Base-by-base conservation (phyloP, 1,140 invertebrate genomes). In the Monochamus saltuarius region DNA sequence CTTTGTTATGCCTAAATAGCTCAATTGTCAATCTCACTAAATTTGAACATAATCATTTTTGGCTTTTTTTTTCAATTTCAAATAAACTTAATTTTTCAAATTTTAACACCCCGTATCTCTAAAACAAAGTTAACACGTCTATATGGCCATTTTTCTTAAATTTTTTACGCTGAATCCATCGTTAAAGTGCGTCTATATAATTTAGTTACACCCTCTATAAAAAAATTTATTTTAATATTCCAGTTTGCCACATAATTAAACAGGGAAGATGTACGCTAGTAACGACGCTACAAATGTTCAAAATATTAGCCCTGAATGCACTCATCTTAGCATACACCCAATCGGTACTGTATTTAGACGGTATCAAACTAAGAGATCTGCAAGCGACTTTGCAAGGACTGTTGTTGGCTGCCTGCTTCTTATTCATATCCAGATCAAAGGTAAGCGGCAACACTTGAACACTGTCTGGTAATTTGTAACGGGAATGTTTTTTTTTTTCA, bases 231-330 rank as follows among this genome's bases (percentile, higher is more conserved):
- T 29, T 29, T 29, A 3, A 29, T 29, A 3, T 56, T 56, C 58
- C 80, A 98, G 95, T 99, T 73, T 98, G 95, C 73, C 94, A 99
- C 77, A 93, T 99, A 17, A 98, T 99, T 64, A 99, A 99, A 74
- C 97, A 99, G 83, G 98, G 98, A 4, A 85, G 98, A 36, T 99
- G 98, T 77, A 99, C 98, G 0, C 80, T 99, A 38, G 97, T 99
- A 0, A 99, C 97, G 1, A 99, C 98, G 0, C 80, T 99, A 39
- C 98, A 99, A 79, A 99, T 99, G 98, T 99, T 99, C 78, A 99
- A 99, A 84, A 99, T 99, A 66, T 80, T 99, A 37, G 98, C 98
- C 0, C 77, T 99, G n/a, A 99, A 99, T 79, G 97, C 98, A 0
- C 83, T 99, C 0, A 94, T 99, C 56, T 81, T 98, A 39, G 98